phyloP scores from a whole-genome alignment of 2,888 invertebrate species.

The Acholoe squamosa region DNA sequence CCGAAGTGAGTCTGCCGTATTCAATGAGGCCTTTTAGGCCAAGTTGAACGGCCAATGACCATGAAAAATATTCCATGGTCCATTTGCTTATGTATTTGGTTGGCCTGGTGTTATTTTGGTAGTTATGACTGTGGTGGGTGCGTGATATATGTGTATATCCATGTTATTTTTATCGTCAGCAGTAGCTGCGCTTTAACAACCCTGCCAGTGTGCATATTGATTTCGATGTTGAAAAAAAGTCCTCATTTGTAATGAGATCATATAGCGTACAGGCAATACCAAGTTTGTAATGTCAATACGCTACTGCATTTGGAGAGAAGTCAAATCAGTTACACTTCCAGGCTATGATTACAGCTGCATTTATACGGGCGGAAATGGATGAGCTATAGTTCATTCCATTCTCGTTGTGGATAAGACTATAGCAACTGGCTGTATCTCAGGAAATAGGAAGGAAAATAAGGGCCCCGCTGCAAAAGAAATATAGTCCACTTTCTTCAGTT shows the following conservation, averaged over 20 bases:
- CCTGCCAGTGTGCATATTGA: too few species aligned
- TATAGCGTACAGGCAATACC: background rate
- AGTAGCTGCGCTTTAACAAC: too few species aligned
- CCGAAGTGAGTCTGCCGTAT: too few species aligned
- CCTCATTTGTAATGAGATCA: background rate
- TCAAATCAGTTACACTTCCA: background rate
- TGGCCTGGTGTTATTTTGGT: too few species aligned
- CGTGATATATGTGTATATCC: too few species aligned
- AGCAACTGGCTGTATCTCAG: background rate
- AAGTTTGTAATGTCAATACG: too few species aligned
- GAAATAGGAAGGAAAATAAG: constrained; percentile 11
- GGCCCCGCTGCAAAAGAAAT: background rate
- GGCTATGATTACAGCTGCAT: background rate
- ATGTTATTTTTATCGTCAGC: too few species aligned
- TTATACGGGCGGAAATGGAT: background rate
- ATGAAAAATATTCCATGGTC: too few species aligned
- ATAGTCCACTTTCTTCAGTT: background rate
- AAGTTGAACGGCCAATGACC: too few species aligned
- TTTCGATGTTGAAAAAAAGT: background rate
- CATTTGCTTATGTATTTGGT: too few species aligned
- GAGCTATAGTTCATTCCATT: background rate
- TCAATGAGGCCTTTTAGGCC: too few species aligned
- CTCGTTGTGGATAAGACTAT: background rate
- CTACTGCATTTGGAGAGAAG: background rate
- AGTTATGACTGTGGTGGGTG: too few species aligned